Evolutionary conservation across 1,140 invertebrate species (phyloP), one percentile per base, ranked within the genome.

Genomic region (Aphaenogaster rudis): DNA sequence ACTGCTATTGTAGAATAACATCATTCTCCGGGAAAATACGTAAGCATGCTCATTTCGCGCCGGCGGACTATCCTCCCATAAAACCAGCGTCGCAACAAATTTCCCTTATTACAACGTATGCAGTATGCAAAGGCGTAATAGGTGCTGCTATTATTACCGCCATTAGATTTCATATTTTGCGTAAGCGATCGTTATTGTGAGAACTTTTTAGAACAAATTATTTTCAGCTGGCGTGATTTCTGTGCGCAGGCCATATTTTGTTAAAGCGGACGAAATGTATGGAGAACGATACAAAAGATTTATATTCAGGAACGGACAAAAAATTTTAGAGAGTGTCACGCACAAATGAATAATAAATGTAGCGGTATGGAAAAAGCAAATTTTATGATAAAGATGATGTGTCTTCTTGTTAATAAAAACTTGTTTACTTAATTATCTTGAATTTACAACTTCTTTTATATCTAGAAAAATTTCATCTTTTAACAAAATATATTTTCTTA

Each of bases 91-190:
- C 42, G 42, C 80, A 84, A 84, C 80, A 84, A 84, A 84, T 84
- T 74, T 84, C 57, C 54, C 33, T 84, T 84, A 84, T 84, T 84
- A 84, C 80, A 76, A 84, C 54, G 80, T 72, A 72, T 74, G 69
- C 42, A 57, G 80, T 36, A 80, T 45, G 78, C 52, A 74, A 84
- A 84, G 33, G 69, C 42, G n/a, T 76, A 74, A 84, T 84, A 72
- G 69, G 69, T 21, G 57, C 45, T 7, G 33, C 80, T 76, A 76
- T 84, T 84, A 84, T 84, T 84, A 84, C 69, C 71, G 54, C 17
- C 69, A 76, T 84, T 84, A 84, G 17, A 61, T 74, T 82, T 61
- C 80, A 76, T 84, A 84, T 61, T 74, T 28, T 50, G 54, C 67
- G 17, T 48, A 72, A 82, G 39, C 66, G 54, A 54, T 61, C 42